Evolutionary conservation across 2,113 vertebrate species (phyloP).

Genomic region (Cyrtonyx montezumae): DNA sequence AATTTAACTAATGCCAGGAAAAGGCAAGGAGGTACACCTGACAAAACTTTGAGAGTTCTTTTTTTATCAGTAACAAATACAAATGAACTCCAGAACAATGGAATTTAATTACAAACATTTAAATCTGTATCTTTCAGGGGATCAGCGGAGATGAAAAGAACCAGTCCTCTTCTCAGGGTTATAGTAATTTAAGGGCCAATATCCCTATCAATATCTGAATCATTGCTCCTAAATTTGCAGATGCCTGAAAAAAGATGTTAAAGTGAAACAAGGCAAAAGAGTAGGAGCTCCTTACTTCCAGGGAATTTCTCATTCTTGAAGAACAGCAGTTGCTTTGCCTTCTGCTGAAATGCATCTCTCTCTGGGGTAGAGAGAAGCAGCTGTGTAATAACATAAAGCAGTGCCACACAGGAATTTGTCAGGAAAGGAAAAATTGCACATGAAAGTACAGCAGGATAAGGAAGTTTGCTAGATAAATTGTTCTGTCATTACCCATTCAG

Average conservation of each 20-base stretch:
- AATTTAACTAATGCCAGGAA: background rate
- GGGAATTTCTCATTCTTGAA: conserved; percentile 3
- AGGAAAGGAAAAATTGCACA: conserved; percentile 11
- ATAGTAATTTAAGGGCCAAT: background rate
- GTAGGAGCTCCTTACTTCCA: background rate
- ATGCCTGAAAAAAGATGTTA: conserved; percentile 30
- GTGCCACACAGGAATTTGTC: conserved; percentile 34
- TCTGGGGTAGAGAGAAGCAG: conserved; percentile 23
- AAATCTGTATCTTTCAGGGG: background rate
- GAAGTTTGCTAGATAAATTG: background rate
- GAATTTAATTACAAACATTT: conserved; percentile 22
- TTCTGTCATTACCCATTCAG: conserved; percentile 15
- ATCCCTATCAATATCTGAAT: background rate
- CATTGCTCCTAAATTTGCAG: background rate
- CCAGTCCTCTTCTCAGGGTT: background rate
- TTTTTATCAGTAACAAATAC: background rate
- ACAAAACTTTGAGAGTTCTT: background rate
- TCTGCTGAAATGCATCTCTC: conserved; percentile 24
- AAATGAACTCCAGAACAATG: background rate
- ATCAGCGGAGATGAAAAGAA: background rate
- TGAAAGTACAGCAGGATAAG: background rate
- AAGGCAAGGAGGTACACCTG: background rate
- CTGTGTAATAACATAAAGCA: conserved; percentile 9
- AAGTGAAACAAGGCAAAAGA: conserved; percentile 53
- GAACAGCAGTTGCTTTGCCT: conserved; percentile 48